Percentiles rank a stretch among this genome's conserved stretches.
Evolutionary conservation across 2,888 invertebrate genomes (phyloP).

Genomic region (Caradrina kadenii): DNA sequence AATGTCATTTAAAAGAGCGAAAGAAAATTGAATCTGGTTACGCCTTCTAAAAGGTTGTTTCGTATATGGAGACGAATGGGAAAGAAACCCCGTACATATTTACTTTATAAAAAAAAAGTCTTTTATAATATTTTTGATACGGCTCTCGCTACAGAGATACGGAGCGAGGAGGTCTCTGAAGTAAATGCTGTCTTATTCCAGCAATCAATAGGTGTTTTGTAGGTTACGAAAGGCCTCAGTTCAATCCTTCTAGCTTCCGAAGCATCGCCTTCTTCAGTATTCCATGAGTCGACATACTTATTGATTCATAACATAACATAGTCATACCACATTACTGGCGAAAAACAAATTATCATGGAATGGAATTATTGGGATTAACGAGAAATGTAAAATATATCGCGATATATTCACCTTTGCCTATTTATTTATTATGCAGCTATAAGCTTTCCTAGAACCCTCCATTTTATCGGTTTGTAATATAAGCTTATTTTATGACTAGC

Average conservation of each 20-base stretch:
- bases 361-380: not conserved
- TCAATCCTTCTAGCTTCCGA: not conserved
- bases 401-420: not conserved
- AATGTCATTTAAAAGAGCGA: no score
- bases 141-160: no score
- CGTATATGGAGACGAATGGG: no score
- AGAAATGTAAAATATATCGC: not conserved
- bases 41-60: no score
- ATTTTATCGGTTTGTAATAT: conserved; percentile 5
- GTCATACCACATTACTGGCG: no score
- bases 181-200: not conserved
- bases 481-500: conserved; percentile 1
- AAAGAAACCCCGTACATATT: no score
- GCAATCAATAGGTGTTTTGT: not conserved
- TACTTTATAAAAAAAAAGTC: no score
- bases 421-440: conserved; percentile 7
- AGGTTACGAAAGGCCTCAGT: not conserved
- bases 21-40: no score
- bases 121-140: no score
- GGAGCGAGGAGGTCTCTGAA: no score
- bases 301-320: not conserved
- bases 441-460: not conserved
- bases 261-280: not conserved
- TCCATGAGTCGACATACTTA: not conserved
- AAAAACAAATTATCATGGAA: not conserved